Evolutionary conservation across 2,888 invertebrate species (phyloP), one percentile per base, ranked within the genome.

Genomic region (Hipparchia semele): DNA sequence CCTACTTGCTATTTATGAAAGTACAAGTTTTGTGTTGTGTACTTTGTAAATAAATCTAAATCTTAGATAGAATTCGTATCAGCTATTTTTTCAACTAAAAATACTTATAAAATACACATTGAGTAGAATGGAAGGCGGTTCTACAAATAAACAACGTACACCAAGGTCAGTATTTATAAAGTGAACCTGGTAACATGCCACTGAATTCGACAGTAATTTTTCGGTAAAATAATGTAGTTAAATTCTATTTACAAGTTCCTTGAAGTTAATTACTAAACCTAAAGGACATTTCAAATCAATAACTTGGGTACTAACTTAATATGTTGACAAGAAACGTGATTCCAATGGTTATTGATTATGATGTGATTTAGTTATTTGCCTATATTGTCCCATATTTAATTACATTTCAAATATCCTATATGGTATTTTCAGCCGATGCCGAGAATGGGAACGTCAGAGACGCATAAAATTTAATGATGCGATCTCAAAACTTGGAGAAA

Each of bases 381-480:
- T 23, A 23, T 56, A n/a, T 23, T 23, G 23, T 23, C 7, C 1
- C 6, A 56, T 7, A 56, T 56, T 58, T 58, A 13, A 58, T 60
- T 39, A 60, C 33, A 60, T 60, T 60, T 60, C 2, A 1, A 12
- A 60, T 60, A 13, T 33, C 61, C 12, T 62, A 33, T 68, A 58
- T 39, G 64, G 2, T 45, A 33, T 60, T 88, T 90, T 70, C 82
- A 96, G 95, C 84, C 95, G 95, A 82, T 95, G 95, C 78, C 94
- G 95, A 82, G 95, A 95, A 91, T 96, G 96, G 96, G 96, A 96
- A 89, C 94, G 95, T 81, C 95, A 95, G 82, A 92, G 96, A 82
- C 92, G 96, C 81, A 95, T 95, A 80, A 95, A 96, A 84, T 94
- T 96, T 83, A 96, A 96, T 80, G 91, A 92, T 74, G 92, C 94